Evolutionary conservation across 2,113 vertebrate species (phyloP).

Genomic region (Dromas ardeola): DNA sequence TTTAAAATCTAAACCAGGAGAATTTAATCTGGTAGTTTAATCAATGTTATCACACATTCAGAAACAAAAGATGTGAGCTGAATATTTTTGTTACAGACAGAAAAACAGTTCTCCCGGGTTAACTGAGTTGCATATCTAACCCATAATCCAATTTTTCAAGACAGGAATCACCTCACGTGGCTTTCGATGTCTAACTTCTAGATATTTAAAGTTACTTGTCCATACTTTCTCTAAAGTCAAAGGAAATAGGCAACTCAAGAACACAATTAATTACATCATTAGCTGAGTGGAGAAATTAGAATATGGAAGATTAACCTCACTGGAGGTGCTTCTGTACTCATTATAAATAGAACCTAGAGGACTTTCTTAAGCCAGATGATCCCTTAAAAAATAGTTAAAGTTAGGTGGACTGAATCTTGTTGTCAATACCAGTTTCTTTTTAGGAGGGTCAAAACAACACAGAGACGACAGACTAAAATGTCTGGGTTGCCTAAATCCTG

Average conservation of each 20-base stretch:
- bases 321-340: background rate
- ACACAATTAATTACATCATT: background rate
- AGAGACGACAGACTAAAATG: background rate
- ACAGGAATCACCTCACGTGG: background rate
- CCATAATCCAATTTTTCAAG: background rate
- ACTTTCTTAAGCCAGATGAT: background rate
- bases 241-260: background rate
- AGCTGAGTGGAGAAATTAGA: background rate
- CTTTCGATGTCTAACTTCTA: background rate
- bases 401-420: background rate
- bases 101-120: background rate
- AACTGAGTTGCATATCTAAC: background rate
- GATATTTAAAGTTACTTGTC: background rate
- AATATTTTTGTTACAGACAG: background rate
- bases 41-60: constrained; percentile 32
- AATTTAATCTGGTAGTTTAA: constrained; percentile 38
- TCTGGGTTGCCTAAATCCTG: background rate
- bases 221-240: background rate
- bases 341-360: background rate
- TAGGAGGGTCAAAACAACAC: background rate
- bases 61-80: background rate
- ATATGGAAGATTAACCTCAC: background rate
- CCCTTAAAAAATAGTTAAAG: background rate
- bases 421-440: background rate
- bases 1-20: constrained; percentile 32